Conservation (phyloP, 2,888 invertebrate genomes). For the Megastigmus dorsalis region DNA sequence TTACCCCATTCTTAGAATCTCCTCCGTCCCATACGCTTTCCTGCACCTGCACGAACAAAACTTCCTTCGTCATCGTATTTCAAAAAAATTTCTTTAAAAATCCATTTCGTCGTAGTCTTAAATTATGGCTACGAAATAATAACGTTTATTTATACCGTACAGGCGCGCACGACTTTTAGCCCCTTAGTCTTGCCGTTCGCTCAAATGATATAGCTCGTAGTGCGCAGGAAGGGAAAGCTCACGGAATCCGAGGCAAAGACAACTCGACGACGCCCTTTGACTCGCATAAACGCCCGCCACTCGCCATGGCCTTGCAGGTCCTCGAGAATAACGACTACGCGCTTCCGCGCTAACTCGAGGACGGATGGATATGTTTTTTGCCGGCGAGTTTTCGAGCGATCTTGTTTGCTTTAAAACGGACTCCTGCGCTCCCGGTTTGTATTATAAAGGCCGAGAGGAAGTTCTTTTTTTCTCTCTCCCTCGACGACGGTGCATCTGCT, state of each 20-base stretch:
- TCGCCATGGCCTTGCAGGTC: background rate
- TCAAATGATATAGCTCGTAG: too few relatives aligned
- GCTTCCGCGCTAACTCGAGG: background rate
- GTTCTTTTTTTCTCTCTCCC: too few relatives aligned
- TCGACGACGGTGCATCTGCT: conserved; percentile 31
- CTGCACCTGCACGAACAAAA: background rate
- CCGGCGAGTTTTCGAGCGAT: too few relatives aligned
- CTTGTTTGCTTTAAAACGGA: too few relatives aligned
- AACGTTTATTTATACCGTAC: too few relatives aligned
- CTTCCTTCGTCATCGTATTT: background rate
- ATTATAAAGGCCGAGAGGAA: too few relatives aligned
- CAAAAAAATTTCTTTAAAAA: background rate
- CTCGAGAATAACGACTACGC: conserved; percentile 43
- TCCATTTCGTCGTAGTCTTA: too few relatives aligned
- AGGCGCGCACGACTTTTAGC: too few relatives aligned
- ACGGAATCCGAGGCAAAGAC: background rate
- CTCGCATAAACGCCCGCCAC: conserved; percentile 20
- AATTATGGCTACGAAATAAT: too few relatives aligned
- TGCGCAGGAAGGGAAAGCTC: background rate
- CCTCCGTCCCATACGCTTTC: background rate
- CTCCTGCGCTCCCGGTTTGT: too few relatives aligned
- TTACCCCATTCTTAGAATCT: conserved; percentile 29
- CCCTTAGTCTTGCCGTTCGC: too few relatives aligned
- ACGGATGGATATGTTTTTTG: conserved; percentile 1
- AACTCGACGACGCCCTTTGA: conserved; percentile 25